Evolutionary conservation across 1,140 invertebrate species (phyloP).

Genomic region (Gryon sp.): DNA sequence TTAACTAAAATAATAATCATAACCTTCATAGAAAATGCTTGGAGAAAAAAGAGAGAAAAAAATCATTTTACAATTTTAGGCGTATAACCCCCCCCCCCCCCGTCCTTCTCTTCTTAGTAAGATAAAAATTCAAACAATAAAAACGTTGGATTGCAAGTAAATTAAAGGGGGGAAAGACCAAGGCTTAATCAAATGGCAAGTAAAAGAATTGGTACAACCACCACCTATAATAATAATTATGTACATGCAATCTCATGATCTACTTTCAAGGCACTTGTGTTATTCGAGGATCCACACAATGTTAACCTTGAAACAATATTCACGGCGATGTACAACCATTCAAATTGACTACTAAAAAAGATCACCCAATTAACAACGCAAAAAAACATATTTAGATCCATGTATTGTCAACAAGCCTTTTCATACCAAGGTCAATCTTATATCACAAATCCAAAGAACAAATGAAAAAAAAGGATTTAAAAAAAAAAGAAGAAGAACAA

Average conservation of each 20-base stretch:
- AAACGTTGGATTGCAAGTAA: too few species aligned
- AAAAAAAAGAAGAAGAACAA: not conserved
- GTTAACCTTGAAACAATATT: constrained; percentile 33
- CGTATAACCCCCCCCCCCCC: too few species aligned
- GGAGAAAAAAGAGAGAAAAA: too few species aligned
- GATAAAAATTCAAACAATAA: too few species aligned
- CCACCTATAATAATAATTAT: not conserved
- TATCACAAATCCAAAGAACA: not conserved
- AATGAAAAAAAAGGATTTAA: not conserved
- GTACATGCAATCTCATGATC: constrained; percentile 48
- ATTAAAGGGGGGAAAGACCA: too few species aligned
- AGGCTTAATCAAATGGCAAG: too few species aligned
- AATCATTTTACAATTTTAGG: too few species aligned
- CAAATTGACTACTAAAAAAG: constrained; percentile 14
- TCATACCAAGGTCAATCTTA: not conserved
- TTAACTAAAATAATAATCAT: too few species aligned
- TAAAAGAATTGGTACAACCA: not conserved
- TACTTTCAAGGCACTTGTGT: constrained; percentile 57
- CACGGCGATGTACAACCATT: constrained; percentile 24
- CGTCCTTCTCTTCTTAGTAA: too few species aligned
- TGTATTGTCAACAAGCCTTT: constrained; percentile 13
- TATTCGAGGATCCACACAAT: constrained; percentile 22
- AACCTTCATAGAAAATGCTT: too few species aligned
- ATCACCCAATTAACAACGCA: constrained; percentile 13
- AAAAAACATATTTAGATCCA: constrained; percentile 13